Evolutionary conservation across 2,888 invertebrate genomes (phyloP), one percentile per base, ranked within the genome.

Genomic region (Plebejus anna): DNA sequence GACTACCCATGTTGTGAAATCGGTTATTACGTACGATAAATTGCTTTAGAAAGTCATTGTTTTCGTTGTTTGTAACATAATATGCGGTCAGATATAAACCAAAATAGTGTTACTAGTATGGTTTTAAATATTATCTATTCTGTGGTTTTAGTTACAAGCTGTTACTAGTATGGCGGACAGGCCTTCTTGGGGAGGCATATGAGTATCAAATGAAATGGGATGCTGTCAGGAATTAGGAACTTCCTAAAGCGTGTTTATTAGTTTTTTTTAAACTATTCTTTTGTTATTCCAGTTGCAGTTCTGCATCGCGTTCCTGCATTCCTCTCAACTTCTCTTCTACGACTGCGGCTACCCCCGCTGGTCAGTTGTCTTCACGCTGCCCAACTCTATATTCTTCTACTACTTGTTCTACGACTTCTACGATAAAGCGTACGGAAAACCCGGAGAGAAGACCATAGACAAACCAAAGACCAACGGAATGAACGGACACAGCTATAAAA

Each of bases 401-500:
- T 96, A 97, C 86, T 95, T 99, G 79, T 99, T 99, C 94, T 96
- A 96, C 79, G 97, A 98, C 84, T 99, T 98, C 94, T 99, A 98
- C 90, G 96, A 96, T 83, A 96, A 97, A 84, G 96, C 97, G 0
- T 97, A 97, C 87, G 91, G 91, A 0, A 90, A 87, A 79, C 87
- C 90, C 1, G 86, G 80, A 1, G 88, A 86, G 78, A 88, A 87
- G 77, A 87, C 83, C 75, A 76, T 79, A 13, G 77, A 81, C 78
- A 72, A 84, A 81, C 79, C 75, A 76, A 82, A 55, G 79, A 80
- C 81, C 0, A 87, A 87, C 76, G 85, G 84, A 11, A 78, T 78
- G 38, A 83, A 83, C 70, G 82, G 82, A 5, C 79, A 79, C 79
- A 78, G 76, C 78, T 79, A 78, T 80, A 81, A 80, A 77, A 78